Percentiles rank a stretch among this genome's conserved stretches.
phyloP scores from a whole-genome alignment of 2,797 vertebrate species.

The Crenichthys baileyi region DNA sequence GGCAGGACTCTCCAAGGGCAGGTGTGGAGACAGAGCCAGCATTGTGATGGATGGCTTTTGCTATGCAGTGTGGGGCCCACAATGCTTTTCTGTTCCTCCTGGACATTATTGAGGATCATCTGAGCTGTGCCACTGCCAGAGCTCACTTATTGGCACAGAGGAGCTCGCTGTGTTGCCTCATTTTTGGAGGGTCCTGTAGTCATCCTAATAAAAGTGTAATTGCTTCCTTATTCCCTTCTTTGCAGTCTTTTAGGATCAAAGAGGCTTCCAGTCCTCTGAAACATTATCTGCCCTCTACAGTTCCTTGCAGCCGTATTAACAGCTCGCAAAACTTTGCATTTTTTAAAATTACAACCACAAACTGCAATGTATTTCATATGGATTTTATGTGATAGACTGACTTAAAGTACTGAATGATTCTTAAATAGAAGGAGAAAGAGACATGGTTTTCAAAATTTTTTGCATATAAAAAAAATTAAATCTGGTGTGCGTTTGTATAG shows the following conservation, averaged over 20 bases:
- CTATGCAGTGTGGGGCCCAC: slow-evolving; percentile 47
- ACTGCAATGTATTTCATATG: not conserved
- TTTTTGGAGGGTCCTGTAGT: slow-evolving; percentile 51
- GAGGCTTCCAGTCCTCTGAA: slow-evolving; percentile 63
- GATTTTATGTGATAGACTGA: not conserved
- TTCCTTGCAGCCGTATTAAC: slow-evolving; percentile 19
- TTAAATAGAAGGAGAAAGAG: not conserved
- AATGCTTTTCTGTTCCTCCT: slow-evolving; percentile 55
- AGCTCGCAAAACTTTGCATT: not conserved
- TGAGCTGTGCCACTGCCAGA: slow-evolving; percentile 57
- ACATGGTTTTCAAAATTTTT: not conserved
- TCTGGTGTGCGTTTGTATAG: not conserved
- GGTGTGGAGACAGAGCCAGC: slow-evolving; percentile 50
- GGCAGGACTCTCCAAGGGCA: slow-evolving; percentile 41
- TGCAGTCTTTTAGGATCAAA: slow-evolving; percentile 61
- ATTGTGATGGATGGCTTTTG: slow-evolving; percentile 70
- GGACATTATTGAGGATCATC: slow-evolving; percentile 71
- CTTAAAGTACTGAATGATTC: not conserved
- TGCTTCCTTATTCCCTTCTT: slow-evolving; percentile 37
- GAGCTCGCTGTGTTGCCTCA: slow-evolving; percentile 36
- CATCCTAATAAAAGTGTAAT: slow-evolving; percentile 62
- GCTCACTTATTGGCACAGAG: slow-evolving; percentile 55
- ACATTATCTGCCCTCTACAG: slow-evolving; percentile 40
- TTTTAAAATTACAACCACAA: not conserved
- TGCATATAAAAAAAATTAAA: not conserved